Evolutionary conservation across 1,140 invertebrate genomes (phyloP).

Genomic region (Colletes gigas): DNA sequence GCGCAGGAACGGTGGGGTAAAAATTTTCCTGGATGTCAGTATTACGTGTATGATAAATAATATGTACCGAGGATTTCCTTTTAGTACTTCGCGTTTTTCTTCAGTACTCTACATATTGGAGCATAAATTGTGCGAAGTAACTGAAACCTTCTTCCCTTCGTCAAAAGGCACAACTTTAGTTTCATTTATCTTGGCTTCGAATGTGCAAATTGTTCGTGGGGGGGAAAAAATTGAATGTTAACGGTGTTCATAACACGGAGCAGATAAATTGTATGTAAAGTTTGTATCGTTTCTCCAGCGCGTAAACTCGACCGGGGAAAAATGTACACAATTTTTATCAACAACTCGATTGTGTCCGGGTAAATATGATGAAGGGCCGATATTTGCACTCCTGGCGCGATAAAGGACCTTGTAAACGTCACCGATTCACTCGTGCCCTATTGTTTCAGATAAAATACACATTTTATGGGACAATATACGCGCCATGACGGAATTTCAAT

Average conservation of each 20-base stretch:
- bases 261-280: neutral
- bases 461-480: constrained; percentile 46
- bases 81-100: neutral
- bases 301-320: neutral
- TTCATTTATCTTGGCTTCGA: neutral
- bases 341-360: neutral
- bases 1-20: neutral
- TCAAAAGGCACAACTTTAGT: too few species aligned
- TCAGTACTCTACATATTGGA: neutral
- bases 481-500: constrained; percentile 22
- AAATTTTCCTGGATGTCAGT: constrained; percentile 6
- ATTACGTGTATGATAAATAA: neutral
- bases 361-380: constrained; percentile 21
- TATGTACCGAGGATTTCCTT: neutral
- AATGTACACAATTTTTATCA: constrained; percentile 5
- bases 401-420: constrained; percentile 48
- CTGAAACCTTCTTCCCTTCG: neutral
- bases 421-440: constrained; percentile 50
- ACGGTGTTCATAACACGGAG: neutral
- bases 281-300: neutral
- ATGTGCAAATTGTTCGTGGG: neutral
- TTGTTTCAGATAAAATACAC: constrained; percentile 39
- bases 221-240: neutral
- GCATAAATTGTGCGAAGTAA: neutral
- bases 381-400: constrained; percentile 42